Evolutionary conservation across 1,140 invertebrate genomes (phyloP), one percentile per base, ranked within the genome.

Genomic region (Sycobia sp.): DNA sequence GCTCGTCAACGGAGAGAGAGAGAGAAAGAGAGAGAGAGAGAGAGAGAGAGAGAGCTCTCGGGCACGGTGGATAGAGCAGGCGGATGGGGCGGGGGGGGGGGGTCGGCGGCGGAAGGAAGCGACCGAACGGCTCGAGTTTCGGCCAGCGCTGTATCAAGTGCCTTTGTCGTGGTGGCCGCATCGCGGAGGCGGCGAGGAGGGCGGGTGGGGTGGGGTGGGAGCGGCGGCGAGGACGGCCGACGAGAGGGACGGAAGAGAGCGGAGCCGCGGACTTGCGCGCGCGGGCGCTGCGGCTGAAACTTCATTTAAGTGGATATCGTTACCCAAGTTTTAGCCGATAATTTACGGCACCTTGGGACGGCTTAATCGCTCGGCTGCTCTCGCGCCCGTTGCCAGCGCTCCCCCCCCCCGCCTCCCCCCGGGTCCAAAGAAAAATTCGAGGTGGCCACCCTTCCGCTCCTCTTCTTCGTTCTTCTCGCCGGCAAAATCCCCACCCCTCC

Each of bases 221-320:
- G 46, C 49, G 29, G 36, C 34, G 29, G 4, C 23, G 8, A 41
- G 27, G 18, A 32, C 29, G 14, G n/a, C n/a, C 16, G 0, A 2
- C 2, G 4, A 3, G 14, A 10, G 14, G 9, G 27, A n/a, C n/a
- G n/a, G 47, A 9, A 7, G n/a, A 13, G 4, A n/a, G n/a, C n/a
- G 27, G 23, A 3, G 10, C 9, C 14, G 34, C 22, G 36, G 36
- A 54, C 36, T 39, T n/a, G n/a, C n/a, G n/a, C n/a, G n/a, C n/a
- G n/a, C n/a, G n/a, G n/a, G n/a, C 34, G 36, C 23, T 32, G 44
- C 60, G 65, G 69, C 60, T 68, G 63, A 59, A 78, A 76, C 73
- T 78, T 78, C 73, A 72, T 73, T 68, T 70, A 76, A 76, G 68
- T 78, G 75, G 73, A 70, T 69, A 76, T 77, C 74, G 73, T 76